A percentile compares a stretch with the other conserved stretches of the same genome.
Evolutionary conservation across 1,140 invertebrate species (phyloP).

Genomic region (Asobara japonica): DNA sequence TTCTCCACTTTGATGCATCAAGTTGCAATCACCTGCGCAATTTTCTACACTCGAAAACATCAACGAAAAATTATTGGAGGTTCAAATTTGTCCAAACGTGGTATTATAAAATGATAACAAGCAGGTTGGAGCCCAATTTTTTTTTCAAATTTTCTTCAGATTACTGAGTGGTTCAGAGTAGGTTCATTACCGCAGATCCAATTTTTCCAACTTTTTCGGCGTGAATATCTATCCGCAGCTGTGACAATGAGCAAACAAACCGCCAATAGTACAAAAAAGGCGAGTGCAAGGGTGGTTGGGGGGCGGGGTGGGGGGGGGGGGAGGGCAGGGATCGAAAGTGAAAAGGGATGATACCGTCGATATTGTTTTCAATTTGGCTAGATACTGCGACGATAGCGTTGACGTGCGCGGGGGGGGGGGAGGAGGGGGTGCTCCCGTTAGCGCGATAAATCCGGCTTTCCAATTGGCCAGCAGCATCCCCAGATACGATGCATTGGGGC

Average conservation of each 20-base stretch:
- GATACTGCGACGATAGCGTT: slow-evolving; percentile 50
- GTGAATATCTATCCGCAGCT: not conserved
- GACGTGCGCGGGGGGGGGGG: slow-evolving; percentile 37
- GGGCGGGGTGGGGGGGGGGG: not conserved
- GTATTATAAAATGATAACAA: no score
- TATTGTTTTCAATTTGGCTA: slow-evolving; percentile 48
- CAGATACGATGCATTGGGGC: slow-evolving; percentile 48
- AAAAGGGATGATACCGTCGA: slow-evolving; percentile 34
- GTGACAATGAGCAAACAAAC: slow-evolving; percentile 2
- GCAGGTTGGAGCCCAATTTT: no score
- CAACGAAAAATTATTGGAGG: no score
- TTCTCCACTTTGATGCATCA: no score
- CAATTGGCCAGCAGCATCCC: slow-evolving; percentile 50
- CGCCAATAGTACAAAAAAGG: not conserved
- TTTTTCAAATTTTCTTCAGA: no score
- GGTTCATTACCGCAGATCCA: not conserved
- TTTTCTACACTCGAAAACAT: no score
- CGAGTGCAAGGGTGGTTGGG: not conserved
- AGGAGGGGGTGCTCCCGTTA: slow-evolving; percentile 37
- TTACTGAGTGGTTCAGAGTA: no score
- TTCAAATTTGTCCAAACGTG: no score
- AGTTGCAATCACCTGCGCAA: no score
- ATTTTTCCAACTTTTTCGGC: not conserved
- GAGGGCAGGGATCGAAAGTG: slow-evolving; percentile 10
- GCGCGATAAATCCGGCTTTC: slow-evolving; percentile 54